A percentile compares a stretch with the other conserved stretches of the same genome.
Conservation (phyloP, 2,113 vertebrate genomes). For the Noctilio leporinus region DNA sequence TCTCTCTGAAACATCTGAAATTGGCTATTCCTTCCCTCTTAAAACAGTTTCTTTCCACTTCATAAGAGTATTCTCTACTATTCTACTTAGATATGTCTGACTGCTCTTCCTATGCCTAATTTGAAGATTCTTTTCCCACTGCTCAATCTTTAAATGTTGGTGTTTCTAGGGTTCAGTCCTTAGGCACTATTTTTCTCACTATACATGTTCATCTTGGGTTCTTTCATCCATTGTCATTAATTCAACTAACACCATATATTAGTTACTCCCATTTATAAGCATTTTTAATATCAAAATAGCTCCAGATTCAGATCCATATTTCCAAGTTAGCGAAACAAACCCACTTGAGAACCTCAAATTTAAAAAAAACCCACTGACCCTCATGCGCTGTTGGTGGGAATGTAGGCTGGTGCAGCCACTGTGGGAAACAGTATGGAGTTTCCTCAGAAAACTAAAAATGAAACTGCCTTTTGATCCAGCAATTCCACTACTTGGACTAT, state of each 20-base stretch:
- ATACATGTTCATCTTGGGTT: not conserved
- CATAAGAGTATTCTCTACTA: not conserved
- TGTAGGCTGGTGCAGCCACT: too few relatives aligned
- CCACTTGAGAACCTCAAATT: not conserved
- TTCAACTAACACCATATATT: not conserved
- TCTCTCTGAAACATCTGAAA: not conserved
- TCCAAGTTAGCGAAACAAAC: not conserved
- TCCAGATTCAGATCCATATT: not conserved
- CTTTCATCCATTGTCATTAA: not conserved
- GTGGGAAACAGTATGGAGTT: too few relatives aligned
- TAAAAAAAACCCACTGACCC: not conserved
- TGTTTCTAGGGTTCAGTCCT: not conserved
- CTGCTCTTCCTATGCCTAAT: not conserved
- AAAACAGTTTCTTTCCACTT: not conserved
- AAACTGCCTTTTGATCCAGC: too few relatives aligned
- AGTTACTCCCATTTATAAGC: not conserved
- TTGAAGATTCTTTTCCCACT: not conserved
- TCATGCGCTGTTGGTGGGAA: too few relatives aligned
- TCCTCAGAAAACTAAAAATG: too few relatives aligned
- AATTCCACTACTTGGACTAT: too few relatives aligned
- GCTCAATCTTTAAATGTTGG: not conserved
- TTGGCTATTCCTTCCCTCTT: not conserved
- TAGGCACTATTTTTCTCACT: not conserved
- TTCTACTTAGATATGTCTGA: not conserved
- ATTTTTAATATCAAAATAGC: conserved; percentile 5